These are phyloP conservation scores for Lota lota DNA, from an alignment of 2,113 vertebrate species.

Conservation along the genomic window DNA sequence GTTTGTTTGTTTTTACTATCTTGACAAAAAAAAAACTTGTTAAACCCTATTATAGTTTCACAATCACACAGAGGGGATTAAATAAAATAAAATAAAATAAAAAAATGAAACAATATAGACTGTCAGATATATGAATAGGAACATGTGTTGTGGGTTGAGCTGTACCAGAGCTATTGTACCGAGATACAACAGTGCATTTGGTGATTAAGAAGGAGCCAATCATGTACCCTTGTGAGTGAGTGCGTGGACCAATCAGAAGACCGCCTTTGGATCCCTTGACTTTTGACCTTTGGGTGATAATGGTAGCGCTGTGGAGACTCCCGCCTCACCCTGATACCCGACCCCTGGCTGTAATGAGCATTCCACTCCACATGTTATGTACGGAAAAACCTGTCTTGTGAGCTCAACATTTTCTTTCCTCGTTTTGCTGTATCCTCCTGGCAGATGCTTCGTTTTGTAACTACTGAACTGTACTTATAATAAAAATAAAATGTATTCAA, in stretches of 20 bases:
- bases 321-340: no score
- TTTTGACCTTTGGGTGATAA: slow-evolving; percentile 44
- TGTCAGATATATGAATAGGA: slow-evolving; percentile 41
- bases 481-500: slow-evolving; percentile 86
- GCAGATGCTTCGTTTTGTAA: slow-evolving; percentile 85
- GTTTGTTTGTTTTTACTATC: slow-evolving; percentile 20
- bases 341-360: slow-evolving; percentile 67
- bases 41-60: slow-evolving; percentile 49
- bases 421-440: slow-evolving; percentile 80
- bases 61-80: slow-evolving; percentile 46
- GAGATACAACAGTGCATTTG: slow-evolving; percentile 40
- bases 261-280: slow-evolving; percentile 13
- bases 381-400: slow-evolving; percentile 76
- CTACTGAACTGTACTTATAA: slow-evolving; percentile 87
- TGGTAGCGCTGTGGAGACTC: no score
- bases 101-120: neutral
- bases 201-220: slow-evolving; percentile 43
- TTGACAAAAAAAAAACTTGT: slow-evolving; percentile 26
- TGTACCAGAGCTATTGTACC: slow-evolving; percentile 39
- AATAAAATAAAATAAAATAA: slow-evolving; percentile 37
- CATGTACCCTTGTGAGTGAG: slow-evolving; percentile 29
- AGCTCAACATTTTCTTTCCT: slow-evolving; percentile 72
- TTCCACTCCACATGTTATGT: slow-evolving; percentile 73
- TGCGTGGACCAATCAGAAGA: slow-evolving; percentile 37
- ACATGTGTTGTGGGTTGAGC: slow-evolving; percentile 27